Percentiles rank a stretch among this genome's conserved stretches.
Conservation (phyloP, 2,113 vertebrate genomes). For the Tamias sibiricus region DNA sequence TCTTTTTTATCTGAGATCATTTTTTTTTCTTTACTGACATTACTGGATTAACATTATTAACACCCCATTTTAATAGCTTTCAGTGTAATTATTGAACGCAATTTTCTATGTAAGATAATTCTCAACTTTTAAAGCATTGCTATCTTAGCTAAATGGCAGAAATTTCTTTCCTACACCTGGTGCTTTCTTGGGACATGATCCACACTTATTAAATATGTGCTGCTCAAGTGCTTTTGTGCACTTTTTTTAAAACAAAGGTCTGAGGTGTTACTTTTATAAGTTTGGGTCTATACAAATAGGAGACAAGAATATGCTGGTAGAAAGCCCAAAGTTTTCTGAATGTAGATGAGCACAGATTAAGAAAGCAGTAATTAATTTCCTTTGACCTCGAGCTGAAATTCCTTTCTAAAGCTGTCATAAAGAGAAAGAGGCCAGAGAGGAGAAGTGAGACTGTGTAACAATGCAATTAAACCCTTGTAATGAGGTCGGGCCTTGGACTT, state of each 20-base stretch:
- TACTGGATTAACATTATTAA: conserved; percentile 61
- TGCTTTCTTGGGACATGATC: conserved; percentile 34
- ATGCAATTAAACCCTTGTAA: conserved; percentile 99
- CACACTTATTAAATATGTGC: conserved; percentile 61
- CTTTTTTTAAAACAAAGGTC: conserved; percentile 82
- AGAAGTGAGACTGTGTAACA: conserved; percentile 97
- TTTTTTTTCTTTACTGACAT: not conserved
- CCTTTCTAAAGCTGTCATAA: conserved; percentile 95
- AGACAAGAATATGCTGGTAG: conserved; percentile 85
- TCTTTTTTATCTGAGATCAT: conserved; percentile 46
- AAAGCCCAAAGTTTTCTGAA: conserved; percentile 90
- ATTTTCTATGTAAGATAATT: conserved; percentile 68
- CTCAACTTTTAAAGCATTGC: conserved; percentile 48
- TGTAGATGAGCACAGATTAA: conserved; percentile 91
- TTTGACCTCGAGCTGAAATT: conserved; percentile 92
- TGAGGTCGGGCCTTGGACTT: conserved; percentile 99
- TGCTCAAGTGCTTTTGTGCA: conserved; percentile 82
- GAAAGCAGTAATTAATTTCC: conserved; percentile 93
- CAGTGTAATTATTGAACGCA: conserved; percentile 43
- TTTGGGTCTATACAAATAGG: conserved; percentile 86
- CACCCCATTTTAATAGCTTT: conserved; percentile 52
- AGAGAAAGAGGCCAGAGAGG: conserved; percentile 93
- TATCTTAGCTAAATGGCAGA: conserved; percentile 42
- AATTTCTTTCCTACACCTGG: conserved; percentile 62
- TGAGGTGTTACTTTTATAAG: conserved; percentile 83